These are phyloP conservation scores for Echiichthys vipera DNA, from an alignment of 2,797 vertebrate species.

Conservation along the genomic window DNA sequence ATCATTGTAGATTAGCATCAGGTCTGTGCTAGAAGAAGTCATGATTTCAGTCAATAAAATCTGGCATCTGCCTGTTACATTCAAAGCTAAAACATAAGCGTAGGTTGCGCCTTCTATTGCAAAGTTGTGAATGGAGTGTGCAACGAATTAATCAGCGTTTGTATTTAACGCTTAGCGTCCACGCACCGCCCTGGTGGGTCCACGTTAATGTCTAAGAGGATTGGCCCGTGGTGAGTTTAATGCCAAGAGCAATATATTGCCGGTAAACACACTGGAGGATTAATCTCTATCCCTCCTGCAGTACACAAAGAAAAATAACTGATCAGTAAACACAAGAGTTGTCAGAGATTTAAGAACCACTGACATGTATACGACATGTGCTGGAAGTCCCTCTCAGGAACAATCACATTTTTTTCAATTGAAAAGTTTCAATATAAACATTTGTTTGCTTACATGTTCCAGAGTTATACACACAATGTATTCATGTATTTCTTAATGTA, in stretches of 20 bases:
- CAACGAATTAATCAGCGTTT: not conserved
- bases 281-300: not conserved
- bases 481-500: too few species aligned
- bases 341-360: not conserved
- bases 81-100: rapidly evolving
- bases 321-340: not conserved
- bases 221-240: conserved; percentile 26
- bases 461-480: too few species aligned
- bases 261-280: not conserved
- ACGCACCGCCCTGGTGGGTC: not conserved
- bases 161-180: conserved; percentile 4
- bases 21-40: not conserved
- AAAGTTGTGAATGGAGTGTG: not conserved
- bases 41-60: not conserved
- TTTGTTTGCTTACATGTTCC: too few species aligned
- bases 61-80: rapidly evolving
- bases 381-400: not conserved
- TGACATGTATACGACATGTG: not conserved
- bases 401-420: too few species aligned
- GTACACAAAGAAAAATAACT: not conserved
- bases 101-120: rapidly evolving
- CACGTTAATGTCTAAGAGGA: conserved; percentile 46
- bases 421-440: too few species aligned
- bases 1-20: conserved; percentile 15
- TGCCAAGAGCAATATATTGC: not conserved